Evolutionary conservation across 2,797 vertebrate species (phyloP), one percentile per base, ranked within the genome.

Genomic region (Malurus splendens): DNA sequence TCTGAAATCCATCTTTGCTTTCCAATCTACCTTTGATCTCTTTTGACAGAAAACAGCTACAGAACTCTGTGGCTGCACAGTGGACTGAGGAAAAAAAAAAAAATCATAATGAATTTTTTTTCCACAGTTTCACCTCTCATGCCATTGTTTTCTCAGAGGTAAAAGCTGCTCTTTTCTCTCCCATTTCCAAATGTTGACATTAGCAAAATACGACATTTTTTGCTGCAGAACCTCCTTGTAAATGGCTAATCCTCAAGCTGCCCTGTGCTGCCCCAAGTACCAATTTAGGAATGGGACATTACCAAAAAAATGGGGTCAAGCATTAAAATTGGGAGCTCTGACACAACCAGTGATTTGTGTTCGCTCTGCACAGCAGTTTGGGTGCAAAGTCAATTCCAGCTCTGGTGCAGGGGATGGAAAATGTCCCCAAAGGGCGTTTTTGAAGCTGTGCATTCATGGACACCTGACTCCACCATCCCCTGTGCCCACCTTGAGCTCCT

Each of bases 41-140:
- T 78, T 86, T 83, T 61, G 57, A 87, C 77, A 92, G 61, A 75
- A 90, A 56, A 52, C 68, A 82, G 25, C 56, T 83, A 60, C 36
- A 79, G 45, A 93, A 78, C 39, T 60, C 50, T 79, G 54, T 44
- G 73, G 82, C 84, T 71, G 51, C 41, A 71, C 30, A 62, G 39
- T 16, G 47, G 13, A 71, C 16, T 22, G 44, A 84, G 30, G 52
- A 89, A 80, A 28, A 83, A 80, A 83, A 80, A 28, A 83, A 80
- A 67, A 5, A 57, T 47, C 27, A 32, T 32, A 7, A 3, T 4
- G 27, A 3, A 3, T 15, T 64, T 73, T 80, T 90, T 68, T n/a
- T 16, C n/a, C 56, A 62, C 42, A 87, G 44, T 33, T 83, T 73
- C 57, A 87, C 54, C 79, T 73, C 62, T 84, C 27, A 0, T 30